These are phyloP conservation scores for Pilophorus perplexus DNA, from an alignment of 2,888 invertebrate species.

Conservation along the genomic window DNA sequence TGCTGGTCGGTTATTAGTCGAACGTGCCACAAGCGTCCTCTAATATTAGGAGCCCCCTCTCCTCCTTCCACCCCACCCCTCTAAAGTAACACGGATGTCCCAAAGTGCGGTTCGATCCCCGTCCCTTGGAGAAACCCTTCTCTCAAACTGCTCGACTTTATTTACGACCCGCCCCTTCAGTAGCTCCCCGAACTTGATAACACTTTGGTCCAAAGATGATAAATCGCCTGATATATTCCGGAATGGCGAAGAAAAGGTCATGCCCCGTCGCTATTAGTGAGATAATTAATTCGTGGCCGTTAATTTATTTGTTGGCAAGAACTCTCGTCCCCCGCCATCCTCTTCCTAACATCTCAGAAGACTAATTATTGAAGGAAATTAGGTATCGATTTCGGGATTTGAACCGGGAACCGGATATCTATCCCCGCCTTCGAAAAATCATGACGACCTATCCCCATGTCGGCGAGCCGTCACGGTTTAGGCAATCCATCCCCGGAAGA, in stretches of 20 bases:
- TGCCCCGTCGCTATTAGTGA: constrained; percentile 23
- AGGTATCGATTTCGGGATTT: no score
- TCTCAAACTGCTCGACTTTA: constrained; percentile 13
- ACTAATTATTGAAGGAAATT: not conserved
- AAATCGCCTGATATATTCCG: constrained; percentile 30
- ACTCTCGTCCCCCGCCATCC: not conserved
- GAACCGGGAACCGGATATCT: no score
- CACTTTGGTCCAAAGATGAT: constrained; percentile 27
- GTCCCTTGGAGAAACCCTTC: constrained; percentile 6
- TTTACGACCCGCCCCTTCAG: constrained; percentile 12
- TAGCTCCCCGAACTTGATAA: constrained; percentile 19
- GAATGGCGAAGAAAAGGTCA: constrained; percentile 29
- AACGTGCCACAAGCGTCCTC: constrained; percentile 4
- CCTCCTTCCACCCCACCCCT: no score
- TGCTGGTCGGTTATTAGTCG: constrained; percentile 5
- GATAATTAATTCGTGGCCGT: constrained; percentile 28
- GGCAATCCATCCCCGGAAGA: no score
- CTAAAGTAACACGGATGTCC: constrained; percentile 16
- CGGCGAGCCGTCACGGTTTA: no score
- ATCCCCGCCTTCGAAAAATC: no score
- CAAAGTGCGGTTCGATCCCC: constrained; percentile 4
- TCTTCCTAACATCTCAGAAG: not conserved
- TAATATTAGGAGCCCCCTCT: constrained; percentile 3
- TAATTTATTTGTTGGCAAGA: constrained; percentile 25
- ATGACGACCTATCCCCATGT: no score